Evolutionary conservation across 2,888 invertebrate species (phyloP).

Genomic region (Phorcus lineatus): DNA sequence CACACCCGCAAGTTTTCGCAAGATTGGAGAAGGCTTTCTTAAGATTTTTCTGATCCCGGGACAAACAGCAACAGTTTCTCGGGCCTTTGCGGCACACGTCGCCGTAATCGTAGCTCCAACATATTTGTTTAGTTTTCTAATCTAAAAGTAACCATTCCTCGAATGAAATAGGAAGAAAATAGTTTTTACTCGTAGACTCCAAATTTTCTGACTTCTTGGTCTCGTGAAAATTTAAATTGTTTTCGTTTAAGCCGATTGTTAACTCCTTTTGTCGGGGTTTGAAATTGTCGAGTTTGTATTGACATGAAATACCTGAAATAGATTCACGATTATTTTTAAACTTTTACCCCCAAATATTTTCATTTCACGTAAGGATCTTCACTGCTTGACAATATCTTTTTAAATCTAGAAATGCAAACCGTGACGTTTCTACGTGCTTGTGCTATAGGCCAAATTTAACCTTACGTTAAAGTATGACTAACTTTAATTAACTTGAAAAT

Average conservation of each 20-base stretch:
- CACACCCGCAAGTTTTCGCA: constrained; percentile 6
- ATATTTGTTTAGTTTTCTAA: constrained; percentile 1
- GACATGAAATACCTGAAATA: too few relatives aligned
- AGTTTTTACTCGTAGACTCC: not conserved
- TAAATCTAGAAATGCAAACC: too few relatives aligned
- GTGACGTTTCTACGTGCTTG: too few relatives aligned
- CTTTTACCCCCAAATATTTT: too few relatives aligned
- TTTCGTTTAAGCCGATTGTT: not conserved
- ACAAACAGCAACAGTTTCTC: not conserved
- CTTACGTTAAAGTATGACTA: too few relatives aligned
- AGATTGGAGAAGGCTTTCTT: not conserved
- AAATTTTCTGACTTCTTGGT: not conserved
- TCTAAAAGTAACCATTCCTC: not conserved
- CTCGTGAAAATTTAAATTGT: not conserved
- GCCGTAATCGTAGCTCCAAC: not conserved
- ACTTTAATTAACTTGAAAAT: too few relatives aligned
- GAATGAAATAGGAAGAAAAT: not conserved
- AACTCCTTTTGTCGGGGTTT: too few relatives aligned
- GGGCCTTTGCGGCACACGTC: not conserved
- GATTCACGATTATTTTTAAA: too few relatives aligned
- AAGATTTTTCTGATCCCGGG: not conserved
- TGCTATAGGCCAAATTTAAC: too few relatives aligned
- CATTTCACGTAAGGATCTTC: too few relatives aligned
- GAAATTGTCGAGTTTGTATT: too few relatives aligned
- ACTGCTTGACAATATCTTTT: too few relatives aligned